A percentile compares a stretch with the other conserved stretches of the same genome.
phyloP scores from a whole-genome alignment of 2,113 vertebrate species.

The Thalassoma bifasciatum region DNA sequence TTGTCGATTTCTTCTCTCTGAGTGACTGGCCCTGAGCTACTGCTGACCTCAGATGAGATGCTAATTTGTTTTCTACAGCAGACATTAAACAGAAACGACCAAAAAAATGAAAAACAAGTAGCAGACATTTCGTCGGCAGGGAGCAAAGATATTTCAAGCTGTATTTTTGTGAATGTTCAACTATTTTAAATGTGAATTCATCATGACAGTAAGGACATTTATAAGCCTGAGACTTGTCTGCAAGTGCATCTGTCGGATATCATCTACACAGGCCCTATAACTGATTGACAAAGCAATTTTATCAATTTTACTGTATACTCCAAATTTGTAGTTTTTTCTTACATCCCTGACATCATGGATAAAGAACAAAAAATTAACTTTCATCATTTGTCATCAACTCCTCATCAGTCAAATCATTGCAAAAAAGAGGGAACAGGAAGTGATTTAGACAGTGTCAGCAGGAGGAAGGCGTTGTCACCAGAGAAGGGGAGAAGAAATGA shows the following conservation, averaged over 20 bases:
- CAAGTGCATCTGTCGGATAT: too few relatives aligned
- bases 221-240: too few relatives aligned
- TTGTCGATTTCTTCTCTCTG: neutral
- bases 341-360: neutral
- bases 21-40: neutral
- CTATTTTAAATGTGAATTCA: too few relatives aligned
- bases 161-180: too few relatives aligned
- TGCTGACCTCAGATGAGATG: conserved; percentile 4
- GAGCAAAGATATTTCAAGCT: too few relatives aligned
- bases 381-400: neutral
- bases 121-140: too few relatives aligned
- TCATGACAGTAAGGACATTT: too few relatives aligned
- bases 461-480: conserved; percentile 8
- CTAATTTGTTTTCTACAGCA: neutral
- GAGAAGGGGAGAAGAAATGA: neutral
- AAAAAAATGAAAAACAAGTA: too few relatives aligned
- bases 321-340: neutral
- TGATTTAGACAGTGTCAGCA: neutral
- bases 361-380: neutral
- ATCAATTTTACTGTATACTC: too few relatives aligned
- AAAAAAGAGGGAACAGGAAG: neutral
- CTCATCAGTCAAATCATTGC: neutral
- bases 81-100: neutral
- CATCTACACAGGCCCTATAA: too few relatives aligned
- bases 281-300: too few relatives aligned